These are phyloP conservation scores for Lordiphosa fenestrarum DNA, from an alignment of 2,888 invertebrate genomes.

Conservation along the genomic window DNA sequence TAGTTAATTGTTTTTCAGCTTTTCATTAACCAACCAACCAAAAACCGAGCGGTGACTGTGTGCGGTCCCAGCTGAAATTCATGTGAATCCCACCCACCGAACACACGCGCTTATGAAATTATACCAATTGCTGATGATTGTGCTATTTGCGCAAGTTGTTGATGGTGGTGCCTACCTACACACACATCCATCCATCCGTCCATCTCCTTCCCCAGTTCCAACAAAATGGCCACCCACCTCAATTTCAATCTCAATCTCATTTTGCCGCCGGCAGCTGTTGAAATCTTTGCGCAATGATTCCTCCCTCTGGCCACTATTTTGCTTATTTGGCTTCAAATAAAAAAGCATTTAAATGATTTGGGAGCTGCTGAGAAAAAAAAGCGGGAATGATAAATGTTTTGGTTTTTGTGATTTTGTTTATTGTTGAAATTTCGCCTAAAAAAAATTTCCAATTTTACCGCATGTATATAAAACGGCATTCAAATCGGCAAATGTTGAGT, in stretches of 20 bases:
- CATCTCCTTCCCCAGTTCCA: constrained; percentile 14
- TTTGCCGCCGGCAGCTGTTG: constrained; percentile 57
- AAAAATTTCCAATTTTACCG: constrained; percentile 67
- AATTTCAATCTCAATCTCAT: constrained; percentile 56
- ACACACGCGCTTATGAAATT: constrained; percentile 26
- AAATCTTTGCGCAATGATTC: constrained; percentile 69
- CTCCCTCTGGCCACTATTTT: constrained; percentile 51
- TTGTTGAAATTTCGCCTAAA: constrained; percentile 72
- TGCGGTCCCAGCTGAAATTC: constrained; percentile 57
- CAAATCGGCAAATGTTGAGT: constrained; percentile 51
- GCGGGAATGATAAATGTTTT: constrained; percentile 74
- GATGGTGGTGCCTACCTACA: constrained; percentile 62
- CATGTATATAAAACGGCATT: constrained; percentile 69
- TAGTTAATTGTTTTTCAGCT: constrained; percentile 71
- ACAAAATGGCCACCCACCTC: constrained; percentile 72
- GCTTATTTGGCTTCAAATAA: constrained; percentile 75
- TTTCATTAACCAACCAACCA: constrained; percentile 65
- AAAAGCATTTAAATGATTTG: constrained; percentile 72
- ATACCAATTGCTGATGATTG: constrained; percentile 61
- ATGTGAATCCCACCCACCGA: constrained; percentile 42
- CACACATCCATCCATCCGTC: constrained; percentile 13
- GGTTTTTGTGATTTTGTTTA: constrained; percentile 76
- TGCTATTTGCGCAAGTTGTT: constrained; percentile 67
- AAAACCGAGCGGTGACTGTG: constrained; percentile 59
- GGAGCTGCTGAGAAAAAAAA: constrained; percentile 42